Conservation (phyloP, 2,888 invertebrate genomes). For the Tanypteryx hageni region DNA sequence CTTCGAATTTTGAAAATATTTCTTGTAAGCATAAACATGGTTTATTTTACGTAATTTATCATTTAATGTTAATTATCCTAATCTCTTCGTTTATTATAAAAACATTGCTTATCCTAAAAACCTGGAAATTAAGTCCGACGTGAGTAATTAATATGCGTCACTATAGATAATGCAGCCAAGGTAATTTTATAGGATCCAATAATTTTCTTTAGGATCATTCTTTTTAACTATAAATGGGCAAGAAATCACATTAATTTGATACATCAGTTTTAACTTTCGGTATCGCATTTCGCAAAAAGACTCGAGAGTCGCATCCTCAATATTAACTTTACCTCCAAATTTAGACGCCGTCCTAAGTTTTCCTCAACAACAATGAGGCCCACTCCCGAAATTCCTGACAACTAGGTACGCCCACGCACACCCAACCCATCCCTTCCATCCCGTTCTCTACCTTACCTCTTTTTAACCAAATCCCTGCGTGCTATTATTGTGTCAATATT, state of each 20-base stretch:
- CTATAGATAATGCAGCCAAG: too few relatives aligned
- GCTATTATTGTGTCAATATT: slow-evolving; percentile 20
- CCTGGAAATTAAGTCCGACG: too few relatives aligned
- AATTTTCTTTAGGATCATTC: too few relatives aligned
- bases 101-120: too few relatives aligned
- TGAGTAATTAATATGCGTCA: too few relatives aligned
- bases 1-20: background rate
- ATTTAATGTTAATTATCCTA: background rate
- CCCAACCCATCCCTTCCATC: background rate
- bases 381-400: background rate
- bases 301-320: too few relatives aligned
- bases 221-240: too few relatives aligned
- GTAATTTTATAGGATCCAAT: too few relatives aligned
- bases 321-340: background rate
- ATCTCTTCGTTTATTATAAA: too few relatives aligned
- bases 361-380: background rate
- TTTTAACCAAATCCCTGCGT: background rate
- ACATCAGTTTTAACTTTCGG: too few relatives aligned
- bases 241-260: too few relatives aligned
- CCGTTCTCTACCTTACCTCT: background rate
- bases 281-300: too few relatives aligned
- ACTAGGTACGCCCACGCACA: background rate
- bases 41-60: background rate
- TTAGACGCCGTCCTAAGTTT: background rate
- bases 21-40: background rate